Conservation (phyloP, 2,888 invertebrate species). For the Apotomis capreana region DNA sequence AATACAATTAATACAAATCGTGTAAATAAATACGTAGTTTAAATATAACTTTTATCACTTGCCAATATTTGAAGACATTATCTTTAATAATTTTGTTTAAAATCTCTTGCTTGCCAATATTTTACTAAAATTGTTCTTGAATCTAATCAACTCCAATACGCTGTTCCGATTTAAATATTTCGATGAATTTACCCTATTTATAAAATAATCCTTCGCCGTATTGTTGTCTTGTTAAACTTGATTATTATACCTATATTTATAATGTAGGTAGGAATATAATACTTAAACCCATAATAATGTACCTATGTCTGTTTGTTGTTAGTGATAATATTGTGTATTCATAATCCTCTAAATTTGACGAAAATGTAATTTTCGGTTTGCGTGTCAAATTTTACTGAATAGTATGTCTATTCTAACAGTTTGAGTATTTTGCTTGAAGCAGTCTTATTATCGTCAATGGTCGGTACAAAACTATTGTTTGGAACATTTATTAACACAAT, state of each 20-base stretch:
- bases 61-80: constrained; percentile 28
- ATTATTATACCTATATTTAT: constrained; percentile 31
- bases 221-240: constrained; percentile 40
- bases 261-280: constrained; percentile 27
- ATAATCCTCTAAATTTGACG: neutral
- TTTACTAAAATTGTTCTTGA: constrained; percentile 37
- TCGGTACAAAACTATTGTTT: too few species aligned
- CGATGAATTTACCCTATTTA: constrained; percentile 48
- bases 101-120: constrained; percentile 45
- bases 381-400: neutral
- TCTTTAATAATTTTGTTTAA: constrained; percentile 26
- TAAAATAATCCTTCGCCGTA: constrained; percentile 37
- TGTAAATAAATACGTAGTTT: constrained; percentile 26
- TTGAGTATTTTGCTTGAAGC: too few species aligned
- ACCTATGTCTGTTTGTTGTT: constrained; percentile 16
- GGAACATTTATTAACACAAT: too few species aligned
- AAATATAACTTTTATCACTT: constrained; percentile 20
- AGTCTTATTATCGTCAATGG: too few species aligned
- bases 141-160: constrained; percentile 13
- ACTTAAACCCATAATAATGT: constrained; percentile 34
- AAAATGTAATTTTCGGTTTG: constrained; percentile 7
- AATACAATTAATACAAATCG: constrained; percentile 12
- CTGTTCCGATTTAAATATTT: constrained; percentile 43
- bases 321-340: constrained; percentile 20
- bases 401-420: too few species aligned